These are phyloP conservation scores for Turnix velox DNA, from an alignment of 2,113 vertebrate genomes.

Conservation along the genomic window DNA sequence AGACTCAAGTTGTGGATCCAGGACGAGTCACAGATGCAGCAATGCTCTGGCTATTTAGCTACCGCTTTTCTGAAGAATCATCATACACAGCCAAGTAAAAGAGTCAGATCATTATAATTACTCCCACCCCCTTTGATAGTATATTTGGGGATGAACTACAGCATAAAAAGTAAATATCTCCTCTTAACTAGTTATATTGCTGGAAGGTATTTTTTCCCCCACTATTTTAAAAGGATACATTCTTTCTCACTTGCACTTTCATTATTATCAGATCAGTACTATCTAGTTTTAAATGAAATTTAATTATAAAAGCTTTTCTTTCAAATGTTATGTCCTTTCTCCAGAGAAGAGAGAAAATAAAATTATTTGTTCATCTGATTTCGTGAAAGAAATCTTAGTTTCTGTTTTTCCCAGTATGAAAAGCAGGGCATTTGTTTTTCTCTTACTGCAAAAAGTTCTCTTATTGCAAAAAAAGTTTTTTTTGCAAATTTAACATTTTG, in stretches of 20 bases:
- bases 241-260: background rate
- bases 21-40: background rate
- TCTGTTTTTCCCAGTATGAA: background rate
- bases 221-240: fast-evolving
- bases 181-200: background rate
- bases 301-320: background rate
- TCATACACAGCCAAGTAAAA: background rate
- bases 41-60: background rate
- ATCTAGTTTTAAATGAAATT: background rate
- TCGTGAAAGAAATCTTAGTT: background rate
- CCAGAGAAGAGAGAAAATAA: background rate
- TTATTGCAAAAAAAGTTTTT: too few species aligned
- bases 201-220: background rate
- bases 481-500: background rate
- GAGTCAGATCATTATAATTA: background rate
- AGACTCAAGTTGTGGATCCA: background rate
- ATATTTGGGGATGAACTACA: background rate
- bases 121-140: background rate
- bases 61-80: background rate
- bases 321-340: background rate
- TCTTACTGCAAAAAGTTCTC: too few species aligned
- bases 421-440: fast-evolving
- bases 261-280: background rate
- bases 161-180: background rate
- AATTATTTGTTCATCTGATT: background rate